Conservation (phyloP, 2,113 vertebrate species). For the Calcarius ornatus region DNA sequence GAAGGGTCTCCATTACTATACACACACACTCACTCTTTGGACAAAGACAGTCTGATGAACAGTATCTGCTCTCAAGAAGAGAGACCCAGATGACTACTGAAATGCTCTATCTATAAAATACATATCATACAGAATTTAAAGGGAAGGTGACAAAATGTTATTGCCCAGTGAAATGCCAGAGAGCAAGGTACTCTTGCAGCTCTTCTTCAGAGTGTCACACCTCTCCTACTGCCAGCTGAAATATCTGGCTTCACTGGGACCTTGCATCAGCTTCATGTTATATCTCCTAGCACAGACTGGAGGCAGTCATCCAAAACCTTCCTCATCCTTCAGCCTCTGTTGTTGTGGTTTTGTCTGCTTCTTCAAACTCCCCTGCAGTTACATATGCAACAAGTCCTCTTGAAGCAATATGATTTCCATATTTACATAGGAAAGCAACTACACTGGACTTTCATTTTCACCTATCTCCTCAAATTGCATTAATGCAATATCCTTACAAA, state of each 20-base stretch:
- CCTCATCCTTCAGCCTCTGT: background rate
- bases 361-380: background rate
- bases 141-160: background rate
- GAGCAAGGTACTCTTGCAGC: background rate
- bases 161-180: background rate
- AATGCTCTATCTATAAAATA: background rate
- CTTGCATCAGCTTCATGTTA: rapidly evolving
- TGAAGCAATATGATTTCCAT: background rate
- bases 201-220: background rate
- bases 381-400: background rate
- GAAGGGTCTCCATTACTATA: background rate
- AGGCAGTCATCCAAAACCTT: background rate
- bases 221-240: background rate
- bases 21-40: background rate
- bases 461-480: background rate
- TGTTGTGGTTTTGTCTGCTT: background rate
- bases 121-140: background rate
- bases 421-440: background rate
- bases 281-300: background rate
- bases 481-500: background rate
- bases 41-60: background rate
- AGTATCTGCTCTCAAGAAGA: background rate
- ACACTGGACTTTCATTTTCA: background rate
- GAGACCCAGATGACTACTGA: background rate
- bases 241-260: background rate